Conservation (phyloP, 1,140 invertebrate species). For the Leptopilina boulardi region DNA sequence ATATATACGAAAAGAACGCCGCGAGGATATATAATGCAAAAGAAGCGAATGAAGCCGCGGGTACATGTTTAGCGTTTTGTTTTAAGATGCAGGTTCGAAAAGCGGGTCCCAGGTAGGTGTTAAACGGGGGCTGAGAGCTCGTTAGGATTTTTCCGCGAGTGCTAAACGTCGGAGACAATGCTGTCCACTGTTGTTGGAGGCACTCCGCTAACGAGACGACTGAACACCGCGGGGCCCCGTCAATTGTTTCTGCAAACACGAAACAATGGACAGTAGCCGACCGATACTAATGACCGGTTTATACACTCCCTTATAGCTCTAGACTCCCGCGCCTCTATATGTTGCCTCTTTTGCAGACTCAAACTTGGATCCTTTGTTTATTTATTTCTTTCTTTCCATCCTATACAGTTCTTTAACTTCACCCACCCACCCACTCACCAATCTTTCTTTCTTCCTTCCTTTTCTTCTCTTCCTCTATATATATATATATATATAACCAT, state of each 20-base stretch:
- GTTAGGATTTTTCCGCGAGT: conserved; percentile 76
- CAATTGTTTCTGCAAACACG: conserved; percentile 77
- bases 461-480: conserved; percentile 20
- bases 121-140: conserved; percentile 64
- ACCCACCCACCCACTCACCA: background rate
- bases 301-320: conserved; percentile 67
- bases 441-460: background rate
- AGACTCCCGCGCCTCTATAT: conserved; percentile 43
- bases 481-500: background rate
- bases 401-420: background rate
- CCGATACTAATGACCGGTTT: conserved; percentile 75
- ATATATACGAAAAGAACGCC: conserved; percentile 41
- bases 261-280: conserved; percentile 76
- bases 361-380: conserved; percentile 22
- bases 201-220: conserved; percentile 75
- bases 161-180: conserved; percentile 74
- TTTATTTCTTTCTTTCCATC: conserved; percentile 33
- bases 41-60: conserved; percentile 27
- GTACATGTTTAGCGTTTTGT: conserved; percentile 41
- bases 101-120: conserved; percentile 54
- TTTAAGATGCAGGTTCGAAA: conserved; percentile 53
- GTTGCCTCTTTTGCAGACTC: conserved; percentile 37
- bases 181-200: conserved; percentile 69
- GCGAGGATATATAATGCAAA: conserved; percentile 4
- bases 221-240: conserved; percentile 69